Conservation (phyloP, 2,113 vertebrate species). For the Dinomys branickii region DNA sequence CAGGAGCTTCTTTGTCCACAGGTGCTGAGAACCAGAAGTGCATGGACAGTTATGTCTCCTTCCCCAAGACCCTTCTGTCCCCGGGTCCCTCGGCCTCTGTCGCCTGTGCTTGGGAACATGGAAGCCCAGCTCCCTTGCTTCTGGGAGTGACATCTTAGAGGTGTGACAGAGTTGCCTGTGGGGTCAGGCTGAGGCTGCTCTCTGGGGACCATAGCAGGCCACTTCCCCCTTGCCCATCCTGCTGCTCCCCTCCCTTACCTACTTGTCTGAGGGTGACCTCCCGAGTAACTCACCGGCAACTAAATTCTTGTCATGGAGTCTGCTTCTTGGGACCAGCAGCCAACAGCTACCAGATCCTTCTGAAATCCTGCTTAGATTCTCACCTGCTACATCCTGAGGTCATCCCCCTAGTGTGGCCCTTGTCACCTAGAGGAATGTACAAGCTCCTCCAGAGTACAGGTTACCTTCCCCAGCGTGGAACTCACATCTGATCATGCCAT, state of each 20-base stretch:
- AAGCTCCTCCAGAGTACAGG: not conserved
- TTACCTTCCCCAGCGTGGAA: not conserved
- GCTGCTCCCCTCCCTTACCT: not conserved
- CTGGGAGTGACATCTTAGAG: not conserved
- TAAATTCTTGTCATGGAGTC: not conserved
- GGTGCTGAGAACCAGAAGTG: not conserved
- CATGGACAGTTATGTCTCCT: not conserved
- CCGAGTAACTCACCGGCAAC: not conserved
- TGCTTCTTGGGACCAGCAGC: not conserved
- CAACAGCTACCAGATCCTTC: not conserved
- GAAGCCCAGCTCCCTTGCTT: not conserved
- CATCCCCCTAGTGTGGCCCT: not conserved
- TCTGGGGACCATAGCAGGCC: not conserved
- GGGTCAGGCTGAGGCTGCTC: not conserved
- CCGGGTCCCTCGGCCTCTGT: not conserved
- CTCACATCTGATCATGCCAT: not conserved
- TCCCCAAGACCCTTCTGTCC: not conserved
- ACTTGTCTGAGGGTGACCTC: not conserved
- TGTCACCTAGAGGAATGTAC: not conserved
- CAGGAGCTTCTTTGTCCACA: not conserved
- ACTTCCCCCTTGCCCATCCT: not conserved
- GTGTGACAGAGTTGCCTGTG: not conserved
- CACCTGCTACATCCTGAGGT: not conserved
- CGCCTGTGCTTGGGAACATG: not conserved
- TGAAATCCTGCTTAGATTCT: not conserved